phyloP scores from a whole-genome alignment of 2,797 vertebrate genomes.

The Hippocampus kuda region DNA sequence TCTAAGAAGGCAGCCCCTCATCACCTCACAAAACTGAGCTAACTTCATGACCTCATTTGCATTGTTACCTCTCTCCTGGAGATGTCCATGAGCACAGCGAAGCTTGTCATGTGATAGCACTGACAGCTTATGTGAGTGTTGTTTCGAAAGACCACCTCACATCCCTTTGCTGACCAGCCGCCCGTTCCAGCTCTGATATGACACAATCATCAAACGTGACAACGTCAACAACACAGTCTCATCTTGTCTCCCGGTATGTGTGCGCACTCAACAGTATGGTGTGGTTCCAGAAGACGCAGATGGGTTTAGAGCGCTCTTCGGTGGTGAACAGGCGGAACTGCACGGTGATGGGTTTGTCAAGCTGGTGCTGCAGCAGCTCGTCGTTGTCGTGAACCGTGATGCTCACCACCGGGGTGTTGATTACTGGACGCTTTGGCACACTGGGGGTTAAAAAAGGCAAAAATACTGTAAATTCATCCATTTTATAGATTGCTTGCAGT shows the following conservation, averaged over 20 bases:
- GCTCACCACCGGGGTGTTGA: constrained; percentile 91
- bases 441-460: constrained; percentile 45
- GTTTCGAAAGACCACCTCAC: constrained; percentile 86
- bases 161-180: constrained; percentile 90
- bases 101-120: constrained; percentile 94
- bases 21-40: not conserved
- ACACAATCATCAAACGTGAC: constrained; percentile 2
- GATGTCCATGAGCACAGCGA: constrained; percentile 92
- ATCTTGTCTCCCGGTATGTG: not conserved
- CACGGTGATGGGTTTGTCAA: constrained; percentile 85
- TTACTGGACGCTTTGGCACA: constrained; percentile 87
- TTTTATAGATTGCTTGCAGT: too few species aligned
- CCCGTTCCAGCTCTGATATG: constrained; percentile 63
- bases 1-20: too few species aligned
- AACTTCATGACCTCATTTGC: not conserved
- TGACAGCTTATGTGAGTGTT: constrained; percentile 89
- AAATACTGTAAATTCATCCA: not conserved
- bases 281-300: constrained; percentile 98
- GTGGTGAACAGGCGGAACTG: constrained; percentile 87
- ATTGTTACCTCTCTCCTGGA: constrained; percentile 82
- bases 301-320: constrained; percentile 89
- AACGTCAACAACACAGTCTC: not conserved
- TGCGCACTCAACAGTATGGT: constrained; percentile 75
- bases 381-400: constrained; percentile 80
- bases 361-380: constrained; percentile 60